phyloP scores from a whole-genome alignment of 2,113 vertebrate genomes.

The Vulpes ferrilata region DNA sequence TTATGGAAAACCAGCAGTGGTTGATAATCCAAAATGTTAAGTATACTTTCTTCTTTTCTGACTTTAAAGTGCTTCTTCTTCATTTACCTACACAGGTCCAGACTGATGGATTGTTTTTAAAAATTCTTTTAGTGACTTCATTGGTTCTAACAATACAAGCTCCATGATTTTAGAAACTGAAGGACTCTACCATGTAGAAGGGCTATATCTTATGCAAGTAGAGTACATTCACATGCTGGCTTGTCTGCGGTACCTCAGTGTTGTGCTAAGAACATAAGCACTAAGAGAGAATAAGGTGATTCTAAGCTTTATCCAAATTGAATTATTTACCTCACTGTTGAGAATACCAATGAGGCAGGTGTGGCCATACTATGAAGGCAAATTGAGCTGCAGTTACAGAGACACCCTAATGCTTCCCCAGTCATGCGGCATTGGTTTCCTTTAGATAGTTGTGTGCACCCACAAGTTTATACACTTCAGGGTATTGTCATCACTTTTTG shows the following conservation, averaged over 20 bases:
- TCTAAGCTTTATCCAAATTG: not conserved
- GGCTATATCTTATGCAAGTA: no score
- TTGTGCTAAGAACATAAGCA: not conserved
- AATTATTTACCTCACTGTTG: not conserved
- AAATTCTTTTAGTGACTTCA: constrained; percentile 24
- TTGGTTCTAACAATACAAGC: no score
- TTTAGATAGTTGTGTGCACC: not conserved
- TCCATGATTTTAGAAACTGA: no score
- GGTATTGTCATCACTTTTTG: not conserved
- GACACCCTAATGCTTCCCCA: not conserved
- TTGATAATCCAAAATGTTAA: constrained; percentile 55
- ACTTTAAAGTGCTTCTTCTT: constrained; percentile 56
- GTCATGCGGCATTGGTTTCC: not conserved
- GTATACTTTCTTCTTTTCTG: not conserved
- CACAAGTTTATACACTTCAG: not conserved
- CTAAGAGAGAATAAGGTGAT: not conserved
- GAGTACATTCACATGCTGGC: no score
- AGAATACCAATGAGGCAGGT: not conserved
- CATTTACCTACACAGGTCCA: constrained; percentile 42
- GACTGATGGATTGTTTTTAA: not conserved
- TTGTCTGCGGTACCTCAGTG: no score
- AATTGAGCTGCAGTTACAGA: not conserved
- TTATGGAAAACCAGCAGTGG: constrained; percentile 16
- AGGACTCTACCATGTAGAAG: no score
- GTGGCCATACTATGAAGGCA: not conserved